phyloP scores from a whole-genome alignment of 2,888 invertebrate species.

The Andrena fulva region DNA sequence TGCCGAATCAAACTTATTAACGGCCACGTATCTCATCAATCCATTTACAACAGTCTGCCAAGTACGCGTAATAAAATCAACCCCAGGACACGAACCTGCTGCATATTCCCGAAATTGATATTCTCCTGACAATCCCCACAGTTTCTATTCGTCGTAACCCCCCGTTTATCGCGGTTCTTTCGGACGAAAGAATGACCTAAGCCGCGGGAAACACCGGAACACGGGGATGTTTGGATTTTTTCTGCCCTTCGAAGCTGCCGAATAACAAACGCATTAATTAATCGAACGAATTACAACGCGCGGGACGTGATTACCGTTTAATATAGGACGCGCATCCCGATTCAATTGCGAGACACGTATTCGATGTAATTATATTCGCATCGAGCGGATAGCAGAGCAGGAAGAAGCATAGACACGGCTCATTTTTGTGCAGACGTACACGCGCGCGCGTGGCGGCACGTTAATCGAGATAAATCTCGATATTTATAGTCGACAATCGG shows the following conservation, averaged over 20 bases:
- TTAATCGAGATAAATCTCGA: constrained; percentile 77
- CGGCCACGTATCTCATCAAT: too few species aligned
- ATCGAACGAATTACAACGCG: constrained; percentile 2
- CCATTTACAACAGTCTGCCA: too few species aligned
- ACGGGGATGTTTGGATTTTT: not conserved
- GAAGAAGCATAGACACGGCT: constrained; percentile 30
- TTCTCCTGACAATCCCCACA: too few species aligned
- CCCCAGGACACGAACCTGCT: too few species aligned
- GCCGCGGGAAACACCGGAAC: not conserved
- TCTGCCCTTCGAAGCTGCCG: not conserved
- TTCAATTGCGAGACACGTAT: constrained; percentile 6
- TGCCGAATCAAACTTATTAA: too few species aligned
- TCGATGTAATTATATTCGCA: constrained; percentile 35
- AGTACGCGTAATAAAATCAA: too few species aligned
- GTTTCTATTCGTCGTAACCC: too few species aligned
- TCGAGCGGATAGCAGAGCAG: constrained; percentile 6
- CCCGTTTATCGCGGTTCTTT: too few species aligned
- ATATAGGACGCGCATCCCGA: constrained; percentile 2
- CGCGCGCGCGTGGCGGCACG: constrained; percentile 61
- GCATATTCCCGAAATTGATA: too few species aligned
- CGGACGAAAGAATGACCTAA: not conserved
- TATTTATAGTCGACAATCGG: constrained; percentile 76
- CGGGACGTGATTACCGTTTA: not conserved
- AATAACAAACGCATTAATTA: constrained; percentile 5
- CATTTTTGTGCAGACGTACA: constrained; percentile 45